Conservation (phyloP, 2,113 vertebrate genomes). For the Condylura cristata region DNA sequence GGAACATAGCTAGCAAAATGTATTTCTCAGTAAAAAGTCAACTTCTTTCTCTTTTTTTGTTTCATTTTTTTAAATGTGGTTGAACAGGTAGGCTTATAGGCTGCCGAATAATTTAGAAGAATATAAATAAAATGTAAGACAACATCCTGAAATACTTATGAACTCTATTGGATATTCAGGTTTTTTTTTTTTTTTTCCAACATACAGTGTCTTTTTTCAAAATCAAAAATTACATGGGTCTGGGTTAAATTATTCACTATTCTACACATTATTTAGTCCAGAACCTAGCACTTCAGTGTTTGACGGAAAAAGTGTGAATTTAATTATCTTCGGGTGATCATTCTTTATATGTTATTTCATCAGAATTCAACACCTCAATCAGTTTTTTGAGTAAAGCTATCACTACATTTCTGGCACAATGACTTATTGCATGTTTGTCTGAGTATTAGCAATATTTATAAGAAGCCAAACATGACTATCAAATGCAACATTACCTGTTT, state of each 20-base stretch:
- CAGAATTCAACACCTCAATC: neutral
- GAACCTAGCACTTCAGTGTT: neutral
- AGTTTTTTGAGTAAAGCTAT: neutral
- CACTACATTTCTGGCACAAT: neutral
- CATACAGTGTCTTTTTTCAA: neutral
- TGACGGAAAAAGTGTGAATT: neutral
- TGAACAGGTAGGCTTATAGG: neutral
- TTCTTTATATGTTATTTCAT: neutral
- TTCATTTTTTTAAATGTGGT: neutral
- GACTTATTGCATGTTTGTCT: neutral
- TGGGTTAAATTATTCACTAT: constrained; percentile 20
- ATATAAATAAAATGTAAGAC: constrained; percentile 23
- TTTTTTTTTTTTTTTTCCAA: constrained; percentile 20
- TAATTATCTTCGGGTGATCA: neutral
- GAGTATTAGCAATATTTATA: neutral
- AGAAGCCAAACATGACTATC: neutral
- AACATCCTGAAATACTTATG: constrained; percentile 31
- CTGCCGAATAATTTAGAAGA: constrained; percentile 38
- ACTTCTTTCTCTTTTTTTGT: neutral
- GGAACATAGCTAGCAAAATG: constrained; percentile 51
- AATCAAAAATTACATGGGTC: neutral
- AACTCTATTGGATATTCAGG: neutral
- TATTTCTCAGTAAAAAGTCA: constrained; percentile 55
- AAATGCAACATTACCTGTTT: neutral
- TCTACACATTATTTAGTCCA: neutral